A percentile compares a stretch with the other conserved stretches of the same genome.
phyloP scores from a whole-genome alignment of 2,797 vertebrate genomes.

The Poecilia gillii region DNA sequence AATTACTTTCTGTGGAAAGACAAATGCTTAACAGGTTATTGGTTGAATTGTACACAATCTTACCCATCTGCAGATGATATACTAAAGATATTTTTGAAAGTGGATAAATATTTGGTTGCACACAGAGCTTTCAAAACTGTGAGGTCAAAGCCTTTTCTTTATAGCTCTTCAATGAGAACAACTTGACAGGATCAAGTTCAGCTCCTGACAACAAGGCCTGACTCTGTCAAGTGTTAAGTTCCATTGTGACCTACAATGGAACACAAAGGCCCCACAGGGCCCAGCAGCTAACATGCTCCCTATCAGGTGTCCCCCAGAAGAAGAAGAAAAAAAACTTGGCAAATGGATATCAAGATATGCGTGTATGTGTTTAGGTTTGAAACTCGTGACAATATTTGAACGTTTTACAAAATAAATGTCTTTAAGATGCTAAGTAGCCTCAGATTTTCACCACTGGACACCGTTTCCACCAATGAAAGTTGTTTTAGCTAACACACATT shows the following conservation, averaged over 20 bases:
- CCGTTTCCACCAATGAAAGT: background rate
- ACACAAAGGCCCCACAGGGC: conserved; percentile 76
- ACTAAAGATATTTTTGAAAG: conserved; percentile 15
- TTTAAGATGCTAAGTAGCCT: background rate
- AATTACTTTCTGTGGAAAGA: background rate
- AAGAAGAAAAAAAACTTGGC: conserved; percentile 49
- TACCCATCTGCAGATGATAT: conserved; percentile 20
- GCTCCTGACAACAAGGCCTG: conserved; percentile 78
- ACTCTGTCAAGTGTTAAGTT: conserved; percentile 85
- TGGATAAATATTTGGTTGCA: conserved; percentile 51
- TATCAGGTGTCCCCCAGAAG: conserved; percentile 64
- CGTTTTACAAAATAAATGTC: background rate
- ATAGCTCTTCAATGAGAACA: conserved; percentile 74
- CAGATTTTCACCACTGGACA: too few relatives aligned
- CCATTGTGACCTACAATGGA: conserved; percentile 81
- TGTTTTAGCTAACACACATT: background rate
- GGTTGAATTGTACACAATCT: conserved; percentile 2
- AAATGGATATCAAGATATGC: conserved; percentile 57
- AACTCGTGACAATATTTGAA: background rate
- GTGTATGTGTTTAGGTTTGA: background rate
- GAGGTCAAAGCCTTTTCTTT: conserved; percentile 77
- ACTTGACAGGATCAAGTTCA: conserved; percentile 83
- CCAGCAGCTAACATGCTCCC: conserved; percentile 49
- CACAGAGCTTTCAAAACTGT: conserved; percentile 52
- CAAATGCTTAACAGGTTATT: conserved; percentile 43